Percentiles rank a stretch among this genome's conserved stretches.
These are phyloP conservation scores for Pseudotriccus pelzelni DNA, from an alignment of 2,797 vertebrate genomes.

Conservation along the genomic window DNA sequence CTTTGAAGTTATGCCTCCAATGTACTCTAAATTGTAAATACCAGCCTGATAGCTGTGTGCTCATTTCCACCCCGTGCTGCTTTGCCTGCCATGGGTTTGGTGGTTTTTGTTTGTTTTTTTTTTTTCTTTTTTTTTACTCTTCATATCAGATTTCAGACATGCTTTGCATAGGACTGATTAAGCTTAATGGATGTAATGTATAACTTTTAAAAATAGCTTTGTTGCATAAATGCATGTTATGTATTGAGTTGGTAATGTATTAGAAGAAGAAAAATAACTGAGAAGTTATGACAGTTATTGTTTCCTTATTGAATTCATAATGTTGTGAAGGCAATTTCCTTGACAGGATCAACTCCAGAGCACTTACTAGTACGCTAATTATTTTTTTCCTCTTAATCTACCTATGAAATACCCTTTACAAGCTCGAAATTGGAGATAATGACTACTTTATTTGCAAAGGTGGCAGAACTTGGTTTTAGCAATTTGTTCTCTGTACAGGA, in stretches of 20 bases:
- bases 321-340: conserved; percentile 26
- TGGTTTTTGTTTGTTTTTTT: background rate
- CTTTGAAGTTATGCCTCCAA: conserved; percentile 13
- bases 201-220: conserved; percentile 23
- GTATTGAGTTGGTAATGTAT: conserved; percentile 48
- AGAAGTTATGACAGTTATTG: conserved; percentile 19
- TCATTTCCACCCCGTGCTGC: background rate
- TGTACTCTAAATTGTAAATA: background rate
- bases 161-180: conserved; percentile 46
- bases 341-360: conserved; percentile 28
- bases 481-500: background rate
- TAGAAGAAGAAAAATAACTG: background rate
- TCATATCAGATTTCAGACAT: conserved; percentile 30
- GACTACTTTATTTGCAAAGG: background rate
- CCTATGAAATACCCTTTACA: background rate
- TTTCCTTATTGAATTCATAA: conserved; percentile 30
- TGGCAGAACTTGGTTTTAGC: background rate
- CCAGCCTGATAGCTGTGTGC: background rate
- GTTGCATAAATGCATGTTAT: conserved; percentile 28
- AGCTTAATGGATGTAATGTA: background rate
- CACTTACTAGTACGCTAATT: background rate
- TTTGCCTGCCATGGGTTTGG: background rate
- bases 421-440: background rate
- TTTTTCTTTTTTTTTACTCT: background rate
- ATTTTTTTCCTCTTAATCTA: background rate